phyloP scores from a whole-genome alignment of 2,113 vertebrate genomes.

The Eretmochelys imbricata region DNA sequence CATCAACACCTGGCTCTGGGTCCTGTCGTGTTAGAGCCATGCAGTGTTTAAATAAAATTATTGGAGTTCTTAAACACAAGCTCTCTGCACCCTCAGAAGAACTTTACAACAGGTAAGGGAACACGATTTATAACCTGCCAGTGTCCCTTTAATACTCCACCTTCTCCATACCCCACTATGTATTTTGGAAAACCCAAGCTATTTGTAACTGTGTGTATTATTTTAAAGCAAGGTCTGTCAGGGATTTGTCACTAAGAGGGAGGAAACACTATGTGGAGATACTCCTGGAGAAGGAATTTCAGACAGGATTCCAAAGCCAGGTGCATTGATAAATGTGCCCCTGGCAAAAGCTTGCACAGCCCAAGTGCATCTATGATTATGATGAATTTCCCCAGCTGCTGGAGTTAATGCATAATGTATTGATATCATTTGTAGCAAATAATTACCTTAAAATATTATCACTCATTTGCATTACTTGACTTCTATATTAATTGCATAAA shows the following conservation, averaged over 20 bases:
- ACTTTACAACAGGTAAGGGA: background rate
- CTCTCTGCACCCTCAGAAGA: background rate
- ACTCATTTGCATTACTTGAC: slow-evolving; percentile 65
- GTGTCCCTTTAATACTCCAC: background rate
- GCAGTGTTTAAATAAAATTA: background rate
- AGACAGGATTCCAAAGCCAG: background rate
- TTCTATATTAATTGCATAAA: slow-evolving; percentile 67
- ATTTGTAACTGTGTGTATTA: rapidly evolving
- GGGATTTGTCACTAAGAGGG: background rate
- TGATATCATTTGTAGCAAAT: slow-evolving; percentile 61
- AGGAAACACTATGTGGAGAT: background rate
- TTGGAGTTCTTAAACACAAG: background rate
- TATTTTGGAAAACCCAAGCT: background rate
- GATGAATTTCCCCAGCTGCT: slow-evolving; percentile 55
- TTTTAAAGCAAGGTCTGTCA: background rate
- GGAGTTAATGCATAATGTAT: slow-evolving; percentile 58
- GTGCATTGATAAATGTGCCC: background rate
- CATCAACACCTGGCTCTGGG: background rate
- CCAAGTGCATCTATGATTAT: slow-evolving; percentile 35
- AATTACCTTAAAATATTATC: slow-evolving; percentile 57
- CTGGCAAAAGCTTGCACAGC: background rate
- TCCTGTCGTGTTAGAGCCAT: background rate
- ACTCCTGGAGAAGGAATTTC: background rate
- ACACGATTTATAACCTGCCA: background rate
- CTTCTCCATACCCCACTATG: rapidly evolving